Conservation (phyloP, 2,888 invertebrate species). For the Epinotia bilunana region DNA sequence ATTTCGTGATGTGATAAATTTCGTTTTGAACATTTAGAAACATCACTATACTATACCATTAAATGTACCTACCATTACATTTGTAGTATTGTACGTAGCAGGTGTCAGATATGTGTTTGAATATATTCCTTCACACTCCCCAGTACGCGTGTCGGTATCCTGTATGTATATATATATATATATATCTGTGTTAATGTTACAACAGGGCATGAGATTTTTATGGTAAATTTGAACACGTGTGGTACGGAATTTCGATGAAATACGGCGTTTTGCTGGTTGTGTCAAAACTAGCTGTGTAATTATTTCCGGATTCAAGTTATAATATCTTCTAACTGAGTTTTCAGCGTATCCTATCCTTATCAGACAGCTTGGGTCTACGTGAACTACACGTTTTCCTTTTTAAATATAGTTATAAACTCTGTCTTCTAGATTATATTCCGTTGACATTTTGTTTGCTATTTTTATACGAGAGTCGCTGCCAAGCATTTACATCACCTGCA, state of each 20-base stretch:
- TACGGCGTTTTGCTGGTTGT: background rate
- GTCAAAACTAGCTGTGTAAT: constrained; percentile 9
- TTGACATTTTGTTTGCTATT: constrained; percentile 1
- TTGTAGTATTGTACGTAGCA: background rate
- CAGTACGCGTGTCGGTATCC: background rate
- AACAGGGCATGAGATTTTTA: background rate
- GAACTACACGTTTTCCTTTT: background rate
- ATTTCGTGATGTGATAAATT: constrained; percentile 2
- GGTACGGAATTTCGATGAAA: background rate
- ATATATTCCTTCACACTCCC: background rate
- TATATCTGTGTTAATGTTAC: background rate
- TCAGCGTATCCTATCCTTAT: background rate
- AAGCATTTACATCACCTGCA: background rate
- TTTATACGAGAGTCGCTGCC: background rate
- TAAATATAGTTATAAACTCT: background rate
- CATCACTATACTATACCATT: too few relatives aligned
- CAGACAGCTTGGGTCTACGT: background rate
- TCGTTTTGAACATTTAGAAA: background rate
- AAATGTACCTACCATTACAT: too few relatives aligned
- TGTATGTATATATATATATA: too few relatives aligned
- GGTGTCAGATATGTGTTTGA: background rate
- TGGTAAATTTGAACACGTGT: background rate
- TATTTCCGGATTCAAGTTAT: background rate
- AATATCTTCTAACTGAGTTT: background rate
- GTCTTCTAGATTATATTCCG: background rate